Evolutionary conservation across 2,888 invertebrate genomes (phyloP).

Genomic region (Cenopis cana): DNA sequence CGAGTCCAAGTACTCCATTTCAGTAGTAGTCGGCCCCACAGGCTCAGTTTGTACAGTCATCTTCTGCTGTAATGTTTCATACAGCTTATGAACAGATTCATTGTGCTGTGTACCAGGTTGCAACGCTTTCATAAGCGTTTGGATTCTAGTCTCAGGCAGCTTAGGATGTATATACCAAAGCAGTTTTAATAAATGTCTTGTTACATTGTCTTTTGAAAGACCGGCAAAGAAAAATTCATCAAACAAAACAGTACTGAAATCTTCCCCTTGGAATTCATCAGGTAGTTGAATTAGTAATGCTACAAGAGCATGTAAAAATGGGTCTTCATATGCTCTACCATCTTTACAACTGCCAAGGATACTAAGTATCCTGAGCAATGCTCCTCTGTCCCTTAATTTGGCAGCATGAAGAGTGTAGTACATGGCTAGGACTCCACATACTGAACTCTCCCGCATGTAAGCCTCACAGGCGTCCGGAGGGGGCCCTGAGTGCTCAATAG

Average conservation of each 20-base stretch:
- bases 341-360: conserved; percentile 96
- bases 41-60: conserved; percentile 90
- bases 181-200: conserved; percentile 94
- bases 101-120: conserved; percentile 92
- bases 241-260: conserved; percentile 97
- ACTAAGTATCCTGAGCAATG: conserved; percentile 93
- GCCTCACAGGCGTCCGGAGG: conserved; percentile 97
- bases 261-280: conserved; percentile 97
- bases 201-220: conserved; percentile 95
- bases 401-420: conserved; percentile 97
- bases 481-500: conserved; percentile 97
- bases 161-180: conserved; percentile 96
- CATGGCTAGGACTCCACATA: conserved; percentile 97
- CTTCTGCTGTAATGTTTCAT: conserved; percentile 91
- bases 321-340: conserved; percentile 97
- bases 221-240: conserved; percentile 98
- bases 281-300: conserved; percentile 93
- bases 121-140: conserved; percentile 92
- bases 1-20: conserved; percentile 91
- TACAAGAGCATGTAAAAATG: conserved; percentile 96
- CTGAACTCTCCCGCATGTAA: conserved; percentile 95
- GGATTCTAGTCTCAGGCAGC: conserved; percentile 91
- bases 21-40: conserved; percentile 83
- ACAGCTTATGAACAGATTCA: conserved; percentile 92
- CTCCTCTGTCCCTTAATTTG: conserved; percentile 91